These are phyloP conservation scores for Lucinisca nassula DNA, from an alignment of 2,888 invertebrate species.

Conservation along the genomic window DNA sequence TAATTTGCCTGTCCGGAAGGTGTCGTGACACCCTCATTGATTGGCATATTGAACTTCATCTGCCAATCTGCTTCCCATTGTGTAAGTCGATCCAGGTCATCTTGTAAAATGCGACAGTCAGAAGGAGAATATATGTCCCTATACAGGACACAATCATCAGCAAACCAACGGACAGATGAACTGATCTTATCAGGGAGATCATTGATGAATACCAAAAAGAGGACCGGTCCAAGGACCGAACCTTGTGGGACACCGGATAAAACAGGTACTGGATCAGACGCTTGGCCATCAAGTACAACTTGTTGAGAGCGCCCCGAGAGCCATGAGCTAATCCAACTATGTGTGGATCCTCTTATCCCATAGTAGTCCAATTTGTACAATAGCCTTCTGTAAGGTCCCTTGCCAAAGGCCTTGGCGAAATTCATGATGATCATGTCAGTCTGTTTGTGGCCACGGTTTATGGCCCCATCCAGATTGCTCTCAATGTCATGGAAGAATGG, in stretches of 20 bases:
- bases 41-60: too few relatives aligned
- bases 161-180: not conserved
- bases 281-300: not conserved
- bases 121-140: not conserved
- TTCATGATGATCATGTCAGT: too few relatives aligned
- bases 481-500: too few relatives aligned
- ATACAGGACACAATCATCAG: not conserved
- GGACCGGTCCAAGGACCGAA: not conserved
- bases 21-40: too few relatives aligned
- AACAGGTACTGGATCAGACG: not conserved
- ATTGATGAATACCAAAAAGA: not conserved
- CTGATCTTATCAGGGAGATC: not conserved
- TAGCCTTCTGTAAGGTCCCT: too few relatives aligned
- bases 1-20: too few relatives aligned
- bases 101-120: too few relatives aligned
- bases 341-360: not conserved
- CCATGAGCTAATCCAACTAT: not conserved
- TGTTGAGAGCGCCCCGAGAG: not conserved
- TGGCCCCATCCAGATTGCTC: too few relatives aligned
- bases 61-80: too few relatives aligned
- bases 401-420: too few relatives aligned
- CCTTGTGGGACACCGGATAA: not conserved
- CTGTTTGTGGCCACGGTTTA: too few relatives aligned
- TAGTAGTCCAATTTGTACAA: not conserved
- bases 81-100: too few relatives aligned